A percentile compares a stretch with the other conserved stretches of the same genome.
These are phyloP conservation scores for Abrostola tripartita DNA, from an alignment of 2,888 invertebrate species.

Conservation along the genomic window DNA sequence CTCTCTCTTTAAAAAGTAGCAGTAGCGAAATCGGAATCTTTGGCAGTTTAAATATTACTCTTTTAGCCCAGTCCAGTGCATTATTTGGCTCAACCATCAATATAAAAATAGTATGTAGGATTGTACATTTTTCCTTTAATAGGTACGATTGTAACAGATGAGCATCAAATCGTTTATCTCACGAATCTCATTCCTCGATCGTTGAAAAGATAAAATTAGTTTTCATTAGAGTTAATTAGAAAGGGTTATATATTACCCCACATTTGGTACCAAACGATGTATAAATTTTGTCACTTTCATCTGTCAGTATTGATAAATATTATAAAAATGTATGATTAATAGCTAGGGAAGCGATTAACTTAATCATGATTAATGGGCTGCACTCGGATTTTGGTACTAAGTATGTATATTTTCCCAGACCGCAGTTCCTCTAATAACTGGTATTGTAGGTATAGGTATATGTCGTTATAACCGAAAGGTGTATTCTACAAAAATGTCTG, in stretches of 20 bases:
- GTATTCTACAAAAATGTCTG: too few relatives aligned
- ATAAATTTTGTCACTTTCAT: conserved; percentile 55
- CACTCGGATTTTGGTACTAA: too few relatives aligned
- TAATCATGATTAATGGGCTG: conserved; percentile 48
- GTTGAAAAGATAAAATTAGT: conserved; percentile 58
- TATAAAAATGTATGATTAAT: conserved; percentile 39
- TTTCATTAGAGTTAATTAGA: conserved; percentile 59
- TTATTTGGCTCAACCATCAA: too few relatives aligned
- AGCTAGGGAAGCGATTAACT: conserved; percentile 32
- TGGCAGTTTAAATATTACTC: too few relatives aligned
- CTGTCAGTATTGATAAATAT: conserved; percentile 53
- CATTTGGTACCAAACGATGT: conserved; percentile 36
- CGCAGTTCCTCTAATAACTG: too few relatives aligned
- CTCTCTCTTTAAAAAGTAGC: too few relatives aligned
- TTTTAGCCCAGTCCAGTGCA: too few relatives aligned
- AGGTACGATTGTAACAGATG: conserved; percentile 43
- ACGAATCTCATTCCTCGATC: conserved; percentile 41
- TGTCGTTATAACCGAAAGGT: too few relatives aligned
- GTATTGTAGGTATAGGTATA: too few relatives aligned
- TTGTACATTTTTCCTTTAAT: neutral
- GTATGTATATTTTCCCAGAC: too few relatives aligned
- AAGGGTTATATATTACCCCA: conserved; percentile 49
- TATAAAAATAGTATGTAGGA: too few relatives aligned
- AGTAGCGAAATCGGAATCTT: too few relatives aligned
- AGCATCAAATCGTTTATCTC: conserved; percentile 44